A percentile compares a stretch with the other conserved stretches of the same genome.
Evolutionary conservation across 2,797 vertebrate genomes (phyloP).

Genomic region (Coluber constrictor): DNA sequence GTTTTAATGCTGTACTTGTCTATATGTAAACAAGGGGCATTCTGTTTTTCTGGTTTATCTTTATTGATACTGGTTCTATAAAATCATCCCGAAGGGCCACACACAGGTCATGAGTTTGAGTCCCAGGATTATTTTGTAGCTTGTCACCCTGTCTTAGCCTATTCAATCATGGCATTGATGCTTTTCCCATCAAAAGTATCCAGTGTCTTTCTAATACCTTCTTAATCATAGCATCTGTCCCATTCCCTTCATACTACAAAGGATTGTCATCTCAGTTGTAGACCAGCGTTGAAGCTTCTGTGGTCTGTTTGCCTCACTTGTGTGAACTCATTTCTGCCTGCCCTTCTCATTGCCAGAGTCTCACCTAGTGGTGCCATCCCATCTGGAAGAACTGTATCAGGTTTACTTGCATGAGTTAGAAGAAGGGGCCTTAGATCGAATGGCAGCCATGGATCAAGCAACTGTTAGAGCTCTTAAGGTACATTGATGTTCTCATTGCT

Average conservation of each 20-base stretch:
- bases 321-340: rapidly evolving
- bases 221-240: not conserved
- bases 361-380: slow-evolving; percentile 78
- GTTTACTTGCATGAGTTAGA: slow-evolving; percentile 80
- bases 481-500: not conserved
- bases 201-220: not conserved
- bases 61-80: not conserved
- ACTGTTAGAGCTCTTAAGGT: slow-evolving; percentile 80
- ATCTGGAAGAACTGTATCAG: slow-evolving; percentile 84
- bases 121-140: not conserved
- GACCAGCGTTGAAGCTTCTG: not conserved
- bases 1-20: not conserved
- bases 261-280: too few relatives aligned
- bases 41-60: not conserved
- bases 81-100: not conserved
- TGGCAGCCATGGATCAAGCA: slow-evolving; percentile 76
- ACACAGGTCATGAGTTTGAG: not conserved
- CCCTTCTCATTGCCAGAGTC: slow-evolving; percentile 71
- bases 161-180: not conserved
- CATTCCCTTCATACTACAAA: not conserved
- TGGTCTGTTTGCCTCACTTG: not conserved
- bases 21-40: not conserved
- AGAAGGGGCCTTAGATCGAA: slow-evolving; percentile 79
- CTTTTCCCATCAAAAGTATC: not conserved
- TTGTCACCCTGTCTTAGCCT: not conserved